Evolutionary conservation across 2,797 vertebrate genomes (phyloP), one percentile per base, ranked within the genome.

Genomic region (Hafferia zeledoni): DNA sequence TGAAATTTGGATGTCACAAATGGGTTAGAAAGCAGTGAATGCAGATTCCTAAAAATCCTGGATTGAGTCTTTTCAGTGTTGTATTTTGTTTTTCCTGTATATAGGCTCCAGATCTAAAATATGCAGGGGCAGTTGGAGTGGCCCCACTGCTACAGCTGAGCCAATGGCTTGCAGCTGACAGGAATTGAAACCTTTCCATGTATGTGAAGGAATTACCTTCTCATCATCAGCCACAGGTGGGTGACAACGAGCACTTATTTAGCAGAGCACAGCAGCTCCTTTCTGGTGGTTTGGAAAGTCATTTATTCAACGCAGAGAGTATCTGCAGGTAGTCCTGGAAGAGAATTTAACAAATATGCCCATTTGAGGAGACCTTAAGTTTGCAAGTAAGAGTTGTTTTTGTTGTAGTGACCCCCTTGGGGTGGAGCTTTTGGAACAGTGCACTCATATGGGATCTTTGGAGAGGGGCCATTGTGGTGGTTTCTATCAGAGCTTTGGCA

Each of bases 241-340:
- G 44, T 80, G 52, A 47, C 44, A 71, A 52, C 20, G 19, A 47
- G 12, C 22, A 25, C 9, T 41, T 72, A 31, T 2, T 82, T 68
- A 77, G n/a, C 27, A 74, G 59, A 59, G 13, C 2, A 1, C 14
- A 67, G 31, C 10, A 63, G 25, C 2, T 9, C 9, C 9, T 0
- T 0, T 3, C 19, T 31, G 6, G 7, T 19, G 28, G 16, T 14
- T 67, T 67, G 13, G 6, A 7, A 44, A 16, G 19, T 18, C 1
- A 0, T 37, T 52, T 47, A 0, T 52, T 9, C 1, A 14, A 7
- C 0, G 0, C 0, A 0, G 1, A 3, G 2, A 3, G 0, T 30
- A 5, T n/a, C 5, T 71, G 17, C 18, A n/a, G 13, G 23, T 47
- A 8, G 16, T 3, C 2, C 18, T 31, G 24, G 22, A 43, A 18